Evolutionary conservation across 2,113 vertebrate species (phyloP), one percentile per base, ranked within the genome.

Genomic region (Rhombomys opimus): DNA sequence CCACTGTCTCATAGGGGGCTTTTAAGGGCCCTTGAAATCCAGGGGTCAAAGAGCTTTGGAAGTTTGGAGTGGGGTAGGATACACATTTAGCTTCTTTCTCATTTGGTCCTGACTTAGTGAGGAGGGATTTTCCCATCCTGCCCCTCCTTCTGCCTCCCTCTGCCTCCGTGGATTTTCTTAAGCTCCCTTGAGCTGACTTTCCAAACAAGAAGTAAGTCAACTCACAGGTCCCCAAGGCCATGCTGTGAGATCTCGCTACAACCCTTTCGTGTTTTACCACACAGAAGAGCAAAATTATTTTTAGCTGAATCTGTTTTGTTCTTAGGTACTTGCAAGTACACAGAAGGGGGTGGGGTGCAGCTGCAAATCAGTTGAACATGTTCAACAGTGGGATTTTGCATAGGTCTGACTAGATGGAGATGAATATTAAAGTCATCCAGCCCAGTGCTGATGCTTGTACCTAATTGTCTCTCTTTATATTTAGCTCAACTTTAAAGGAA

Each of bases 401-500:
- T 52, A n/a, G 57, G 50, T 59, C 32, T 25, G 41, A 75, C 88
- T 92, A 20, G 77, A 59, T 70, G 14, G 81, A 87, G 87, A 95
- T 89, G 75, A 85, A 35, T 91, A 89, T 90, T 87, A 82, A 96
- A 93, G 52, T 70, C 57, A 91, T 93, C 86, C 72, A 70, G 81
- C 59, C 35, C 13, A 54, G 57, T 90, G 88, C 94, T 95, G 72
- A 96, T 96, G 95, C 96, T 54, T 82, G 86, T 86, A 91, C 63
- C 86, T 94, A 97, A 96, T 96, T 97, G 82, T 91, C 86, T 96
- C 89, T 95, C 86, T 95, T 73, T 91, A 35, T 95, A 97, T 95
- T 97, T 96, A 95, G 87, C 10, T 12, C 96, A 67, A 95, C 84
- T 96, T 93, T 65, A 89, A 95, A 93, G 95, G 73, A 91, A 96